A percentile compares a stretch with the other conserved stretches of the same genome.
These are phyloP conservation scores for Anguilla pacifica DNA, from an alignment of 2,797 vertebrate species.

Conservation along the genomic window DNA sequence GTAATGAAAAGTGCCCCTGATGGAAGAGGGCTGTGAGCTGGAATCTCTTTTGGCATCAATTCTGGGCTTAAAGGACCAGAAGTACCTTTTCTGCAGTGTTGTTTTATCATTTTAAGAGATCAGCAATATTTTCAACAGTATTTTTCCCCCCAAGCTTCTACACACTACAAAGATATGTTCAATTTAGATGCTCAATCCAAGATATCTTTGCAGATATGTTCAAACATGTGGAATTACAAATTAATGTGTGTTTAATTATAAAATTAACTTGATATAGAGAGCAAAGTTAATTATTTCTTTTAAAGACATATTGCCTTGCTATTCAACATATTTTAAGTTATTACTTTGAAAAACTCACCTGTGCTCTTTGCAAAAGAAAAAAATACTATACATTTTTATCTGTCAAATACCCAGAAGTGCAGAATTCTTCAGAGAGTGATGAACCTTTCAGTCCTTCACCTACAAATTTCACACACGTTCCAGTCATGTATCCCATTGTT, in stretches of 20 bases:
- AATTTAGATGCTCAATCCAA: too few relatives aligned
- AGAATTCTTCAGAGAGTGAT: neutral
- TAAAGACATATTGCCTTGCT: too few relatives aligned
- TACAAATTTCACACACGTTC: neutral
- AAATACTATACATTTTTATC: neutral
- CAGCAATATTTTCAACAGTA: slow-evolving; percentile 70
- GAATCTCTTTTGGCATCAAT: slow-evolving; percentile 37
- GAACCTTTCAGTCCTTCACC: neutral
- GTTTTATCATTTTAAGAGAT: slow-evolving; percentile 64
- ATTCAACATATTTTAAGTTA: too few relatives aligned
- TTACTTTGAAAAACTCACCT: too few relatives aligned
- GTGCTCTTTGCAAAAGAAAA: neutral
- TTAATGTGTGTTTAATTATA: too few relatives aligned
- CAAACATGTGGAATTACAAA: too few relatives aligned
- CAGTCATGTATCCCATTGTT: neutral
- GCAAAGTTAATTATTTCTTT: too few relatives aligned
- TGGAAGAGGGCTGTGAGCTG: neutral
- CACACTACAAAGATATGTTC: too few relatives aligned
- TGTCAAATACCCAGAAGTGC: neutral
- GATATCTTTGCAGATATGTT: too few relatives aligned
- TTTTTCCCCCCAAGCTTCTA: slow-evolving; percentile 29
- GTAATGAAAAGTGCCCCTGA: slow-evolving; percentile 42
- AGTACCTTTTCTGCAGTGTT: slow-evolving; percentile 65
- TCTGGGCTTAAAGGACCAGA: slow-evolving; percentile 68
- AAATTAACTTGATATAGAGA: too few relatives aligned